Evolutionary conservation across 2,113 vertebrate species (phyloP).

Genomic region (Heliornis fulica): DNA sequence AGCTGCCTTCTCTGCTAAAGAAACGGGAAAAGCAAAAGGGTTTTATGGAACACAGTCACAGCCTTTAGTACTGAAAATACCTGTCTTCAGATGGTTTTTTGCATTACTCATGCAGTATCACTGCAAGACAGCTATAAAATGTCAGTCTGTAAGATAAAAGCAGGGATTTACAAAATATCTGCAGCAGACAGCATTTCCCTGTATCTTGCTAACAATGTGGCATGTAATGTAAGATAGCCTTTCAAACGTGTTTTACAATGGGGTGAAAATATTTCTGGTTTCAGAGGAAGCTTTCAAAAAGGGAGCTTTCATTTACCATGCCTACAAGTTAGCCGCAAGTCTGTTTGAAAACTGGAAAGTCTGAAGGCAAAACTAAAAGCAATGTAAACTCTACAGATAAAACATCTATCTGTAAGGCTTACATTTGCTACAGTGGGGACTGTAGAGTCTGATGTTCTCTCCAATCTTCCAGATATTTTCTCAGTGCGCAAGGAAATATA

Average conservation of each 20-base stretch:
- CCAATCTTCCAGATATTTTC: neutral
- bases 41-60: neutral
- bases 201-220: neutral
- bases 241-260: neutral
- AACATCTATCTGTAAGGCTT: neutral
- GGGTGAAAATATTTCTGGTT: neutral
- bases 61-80: neutral
- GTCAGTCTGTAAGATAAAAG: neutral
- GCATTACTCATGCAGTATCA: neutral
- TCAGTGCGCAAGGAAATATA: neutral
- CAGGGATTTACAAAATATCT: neutral
- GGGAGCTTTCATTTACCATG: neutral
- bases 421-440: neutral
- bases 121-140: neutral
- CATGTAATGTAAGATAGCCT: neutral
- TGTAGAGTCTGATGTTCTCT: neutral
- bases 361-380: neutral
- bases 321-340: neutral
- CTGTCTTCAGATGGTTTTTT: neutral
- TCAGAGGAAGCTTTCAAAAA: neutral
- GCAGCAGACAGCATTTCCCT: neutral
- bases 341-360: neutral
- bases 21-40: neutral
- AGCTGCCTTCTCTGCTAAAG: neutral
- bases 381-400: no score